Evolutionary conservation across 2,797 vertebrate genomes (phyloP).

Genomic region (Gadopsis bispinosus): DNA sequence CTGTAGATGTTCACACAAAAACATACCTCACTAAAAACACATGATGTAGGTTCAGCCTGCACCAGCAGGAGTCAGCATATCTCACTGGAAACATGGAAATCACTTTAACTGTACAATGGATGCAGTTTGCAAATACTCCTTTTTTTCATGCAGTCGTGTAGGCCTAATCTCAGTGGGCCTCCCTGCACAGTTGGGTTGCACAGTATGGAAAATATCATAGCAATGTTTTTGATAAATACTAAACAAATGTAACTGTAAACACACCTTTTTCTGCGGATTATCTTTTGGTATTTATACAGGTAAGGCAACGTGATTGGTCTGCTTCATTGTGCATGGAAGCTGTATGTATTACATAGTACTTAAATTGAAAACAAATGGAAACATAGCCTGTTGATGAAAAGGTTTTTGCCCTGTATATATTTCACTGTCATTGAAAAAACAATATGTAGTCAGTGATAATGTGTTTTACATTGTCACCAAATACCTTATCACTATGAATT

Average conservation of each 20-base stretch:
- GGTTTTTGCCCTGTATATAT: neutral
- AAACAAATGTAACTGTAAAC: neutral
- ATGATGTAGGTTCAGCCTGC: conserved; percentile 51
- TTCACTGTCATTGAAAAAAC: neutral
- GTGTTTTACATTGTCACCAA: too few relatives aligned
- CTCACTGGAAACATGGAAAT: conserved; percentile 20
- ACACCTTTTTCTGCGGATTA: neutral
- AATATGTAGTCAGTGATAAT: too few relatives aligned
- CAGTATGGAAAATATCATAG: neutral
- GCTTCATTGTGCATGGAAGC: neutral
- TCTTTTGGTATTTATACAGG: neutral
- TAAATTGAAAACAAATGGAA: neutral
- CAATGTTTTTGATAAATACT: conserved; percentile 1
- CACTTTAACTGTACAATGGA: neutral
- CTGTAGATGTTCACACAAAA: neutral
- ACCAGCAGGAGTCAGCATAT: conserved; percentile 76
- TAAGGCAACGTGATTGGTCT: neutral
- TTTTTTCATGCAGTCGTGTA: neutral
- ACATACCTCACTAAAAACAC: neutral
- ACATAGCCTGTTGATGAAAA: neutral
- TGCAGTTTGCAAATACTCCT: neutral
- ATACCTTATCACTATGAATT: neutral
- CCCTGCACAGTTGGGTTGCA: neutral
- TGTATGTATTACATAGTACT: neutral
- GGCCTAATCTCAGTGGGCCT: neutral